Base-by-base conservation (phyloP, 2,113 vertebrate genomes). In the Cephalopterus ornatus region DNA sequence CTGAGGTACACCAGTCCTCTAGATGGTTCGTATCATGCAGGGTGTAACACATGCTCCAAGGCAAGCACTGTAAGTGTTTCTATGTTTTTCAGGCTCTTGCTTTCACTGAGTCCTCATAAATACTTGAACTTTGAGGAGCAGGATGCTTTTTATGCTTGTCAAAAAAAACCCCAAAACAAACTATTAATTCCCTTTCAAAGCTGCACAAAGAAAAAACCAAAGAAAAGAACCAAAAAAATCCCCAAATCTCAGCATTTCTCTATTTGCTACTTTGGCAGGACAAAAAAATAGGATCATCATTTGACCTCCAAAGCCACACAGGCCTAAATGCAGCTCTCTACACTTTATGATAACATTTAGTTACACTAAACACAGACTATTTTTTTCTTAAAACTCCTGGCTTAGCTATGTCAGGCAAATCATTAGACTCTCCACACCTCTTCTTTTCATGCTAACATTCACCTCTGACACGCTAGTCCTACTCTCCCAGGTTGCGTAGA, bases 11-110 rank as follows among this genome's bases (percentile, higher is more conserved):
- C 42, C 30, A 82, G 66, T 85, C 46, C 92, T 93, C 71, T 30
- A 62, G 89, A 84, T 59, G 81, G 85, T 91, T 92, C 11, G 46
- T 55, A 44, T 94, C 94, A 62, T 59, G 94, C 93, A 89, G 93
- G 44, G 87, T 85, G 49, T 68, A 89, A 78, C 95, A 95, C 93
- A 95, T 93, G 94, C 94, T 96, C 66, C 84, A 76, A 93, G 81
- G 88, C 92, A 94, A 95, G 50, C 81, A 21, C 85, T 91, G 27
- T 62, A 79, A 92, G n/a, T 83, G 58, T 92, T 97, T 89, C 67
- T 53, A 39, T 16, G 47, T 32, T 79, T 91, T 81, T 62, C 87
- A 85, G 78, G 58, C 87, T 85, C 71, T 77, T 89, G n/a, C 46
- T 85, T 76, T 62, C 84, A 76, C 49, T 26, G 37, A 91, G 28